Percentiles rank a stretch among this genome's conserved stretches.
Conservation (phyloP, 2,797 vertebrate genomes). For the Sylvilagus floridanus region DNA sequence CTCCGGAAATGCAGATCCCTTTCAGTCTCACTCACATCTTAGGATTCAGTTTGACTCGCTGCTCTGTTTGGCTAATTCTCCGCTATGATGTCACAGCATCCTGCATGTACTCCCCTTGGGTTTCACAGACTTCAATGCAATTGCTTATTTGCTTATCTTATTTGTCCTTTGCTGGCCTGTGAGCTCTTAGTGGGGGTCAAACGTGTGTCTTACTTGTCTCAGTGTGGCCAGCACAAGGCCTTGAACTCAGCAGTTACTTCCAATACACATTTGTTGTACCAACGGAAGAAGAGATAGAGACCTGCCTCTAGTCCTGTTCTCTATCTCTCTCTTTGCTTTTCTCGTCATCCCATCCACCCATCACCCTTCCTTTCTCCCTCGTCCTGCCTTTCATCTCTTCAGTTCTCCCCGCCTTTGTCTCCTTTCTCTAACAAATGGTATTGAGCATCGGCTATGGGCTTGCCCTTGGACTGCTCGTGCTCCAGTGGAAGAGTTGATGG, state of each 20-base stretch:
- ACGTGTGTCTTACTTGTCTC: not conserved
- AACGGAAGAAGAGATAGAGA: not conserved
- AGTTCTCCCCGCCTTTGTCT: not conserved
- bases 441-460: not conserved
- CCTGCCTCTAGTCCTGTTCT: not conserved
- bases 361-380: no score
- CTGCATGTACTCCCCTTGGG: fast-evolving
- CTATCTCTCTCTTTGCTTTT: not conserved
- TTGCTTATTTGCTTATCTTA: not conserved
- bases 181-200: not conserved
- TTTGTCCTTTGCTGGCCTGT: not conserved
- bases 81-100: not conserved
- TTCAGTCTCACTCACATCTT: not conserved
- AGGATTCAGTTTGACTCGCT: not conserved
- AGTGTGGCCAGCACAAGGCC: not conserved
- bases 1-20: not conserved
- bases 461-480: not conserved
- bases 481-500: not conserved
- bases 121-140: not conserved
- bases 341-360: not conserved
- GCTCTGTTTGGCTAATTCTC: not conserved
- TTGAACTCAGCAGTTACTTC: not conserved
- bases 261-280: not conserved
- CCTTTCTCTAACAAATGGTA: not conserved
- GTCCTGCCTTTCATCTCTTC: not conserved